Conservation (phyloP, 2,113 vertebrate species). For the Corvus hawaiiensis region DNA sequence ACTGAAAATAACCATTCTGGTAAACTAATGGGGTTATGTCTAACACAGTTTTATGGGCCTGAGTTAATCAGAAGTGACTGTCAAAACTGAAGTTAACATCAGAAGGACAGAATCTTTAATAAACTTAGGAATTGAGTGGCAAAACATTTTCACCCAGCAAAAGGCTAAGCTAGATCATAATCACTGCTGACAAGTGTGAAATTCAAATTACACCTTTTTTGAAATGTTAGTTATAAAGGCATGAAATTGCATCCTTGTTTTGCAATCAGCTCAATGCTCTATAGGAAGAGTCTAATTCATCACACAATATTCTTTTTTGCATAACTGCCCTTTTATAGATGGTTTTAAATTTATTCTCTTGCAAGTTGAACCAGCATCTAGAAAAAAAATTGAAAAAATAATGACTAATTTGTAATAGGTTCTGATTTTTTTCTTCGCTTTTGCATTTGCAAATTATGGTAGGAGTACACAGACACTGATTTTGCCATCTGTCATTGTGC, state of each 20-base stretch:
- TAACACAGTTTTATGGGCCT: not conserved
- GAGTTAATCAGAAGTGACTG: not conserved
- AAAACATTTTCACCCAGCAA: not conserved
- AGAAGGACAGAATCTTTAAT: not conserved
- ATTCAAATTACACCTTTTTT: slow-evolving; percentile 17
- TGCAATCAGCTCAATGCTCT: not conserved
- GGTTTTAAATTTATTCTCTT: not conserved
- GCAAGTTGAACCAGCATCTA: not conserved
- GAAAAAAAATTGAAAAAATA: not conserved
- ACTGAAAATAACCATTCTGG: not conserved
- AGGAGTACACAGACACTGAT: not conserved
- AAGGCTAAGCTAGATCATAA: slow-evolving; percentile 5
- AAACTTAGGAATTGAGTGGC: not conserved
- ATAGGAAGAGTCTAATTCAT: slow-evolving; percentile 7
- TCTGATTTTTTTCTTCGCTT: not conserved
- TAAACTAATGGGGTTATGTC: not conserved
- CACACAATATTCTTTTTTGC: not conserved
- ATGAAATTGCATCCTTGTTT: slow-evolving; percentile 37
- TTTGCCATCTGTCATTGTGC: not conserved
- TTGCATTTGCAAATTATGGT: not conserved
- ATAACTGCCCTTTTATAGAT: slow-evolving; percentile 1
- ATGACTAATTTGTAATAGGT: not conserved
- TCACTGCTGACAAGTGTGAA: slow-evolving; percentile 25
- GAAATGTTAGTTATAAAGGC: slow-evolving; percentile 8
- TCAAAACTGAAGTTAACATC: not conserved